phyloP scores from a whole-genome alignment of 1,140 invertebrate genomes.

The Zaprionus taronus region DNA sequence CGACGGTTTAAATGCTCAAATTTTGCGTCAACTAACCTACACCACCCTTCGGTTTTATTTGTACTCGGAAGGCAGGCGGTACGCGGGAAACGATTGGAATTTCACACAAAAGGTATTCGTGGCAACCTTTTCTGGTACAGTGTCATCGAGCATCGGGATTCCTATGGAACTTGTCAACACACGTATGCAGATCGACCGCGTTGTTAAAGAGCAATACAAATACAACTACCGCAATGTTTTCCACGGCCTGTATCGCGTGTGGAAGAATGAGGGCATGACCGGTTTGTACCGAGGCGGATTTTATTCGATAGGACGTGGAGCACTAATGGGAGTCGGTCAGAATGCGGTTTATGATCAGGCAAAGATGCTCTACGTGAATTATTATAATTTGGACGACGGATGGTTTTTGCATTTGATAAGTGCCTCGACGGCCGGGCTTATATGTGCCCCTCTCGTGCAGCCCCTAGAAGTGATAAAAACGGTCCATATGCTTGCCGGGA shows the following conservation, averaged over 20 bases:
- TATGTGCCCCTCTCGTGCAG: conserved; percentile 51
- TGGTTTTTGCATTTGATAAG: conserved; percentile 51
- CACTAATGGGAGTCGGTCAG: conserved; percentile 44
- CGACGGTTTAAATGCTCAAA: conserved; percentile 55
- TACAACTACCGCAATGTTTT: conserved; percentile 55
- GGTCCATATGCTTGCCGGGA: conserved; percentile 34
- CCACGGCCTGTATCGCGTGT: conserved; percentile 39
- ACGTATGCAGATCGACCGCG: conserved; percentile 60
- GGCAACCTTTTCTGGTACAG: conserved; percentile 44
- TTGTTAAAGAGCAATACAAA: neutral
- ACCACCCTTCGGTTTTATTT: conserved; percentile 57
- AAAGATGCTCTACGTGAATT: conserved; percentile 31
- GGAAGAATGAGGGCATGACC: conserved; percentile 34
- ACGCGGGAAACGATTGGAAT: conserved; percentile 22
- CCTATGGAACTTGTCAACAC: conserved; percentile 63
- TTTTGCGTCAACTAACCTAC: conserved; percentile 58
- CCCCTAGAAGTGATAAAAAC: conserved; percentile 61
- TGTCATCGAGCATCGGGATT: conserved; percentile 43
- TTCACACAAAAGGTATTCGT: conserved; percentile 36
- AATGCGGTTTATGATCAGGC: conserved; percentile 63
- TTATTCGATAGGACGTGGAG: conserved; percentile 13
- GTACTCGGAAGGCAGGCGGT: conserved; percentile 50
- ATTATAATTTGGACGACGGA: conserved; percentile 17
- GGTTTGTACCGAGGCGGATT: conserved; percentile 44
- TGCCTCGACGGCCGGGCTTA: conserved; percentile 42